Evolutionary conservation across 2,888 invertebrate species (phyloP), one percentile per base, ranked within the genome.

Genomic region (Saturnia japonica): DNA sequence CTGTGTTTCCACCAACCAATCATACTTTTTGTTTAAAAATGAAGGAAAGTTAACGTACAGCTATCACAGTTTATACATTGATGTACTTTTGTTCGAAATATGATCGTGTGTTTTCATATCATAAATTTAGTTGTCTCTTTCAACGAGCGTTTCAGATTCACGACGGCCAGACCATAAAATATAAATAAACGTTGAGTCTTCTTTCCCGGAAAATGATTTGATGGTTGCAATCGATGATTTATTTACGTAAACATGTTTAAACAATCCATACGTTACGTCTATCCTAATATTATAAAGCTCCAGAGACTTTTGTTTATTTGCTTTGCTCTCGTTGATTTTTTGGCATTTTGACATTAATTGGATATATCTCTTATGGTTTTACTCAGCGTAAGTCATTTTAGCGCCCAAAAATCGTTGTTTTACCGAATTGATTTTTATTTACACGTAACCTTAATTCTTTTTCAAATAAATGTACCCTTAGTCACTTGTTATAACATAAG

Each of bases 151-250:
- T 84, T 80, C 84, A 78, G 80, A 85, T 87, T 85, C 82, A 87
- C 84, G 78, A 72, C 78, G 78, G 74, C 71, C 72, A 77, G 79
- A 78, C 79, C 79, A 80, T 83, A 80, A 82, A 83, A 81, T 78
- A 80, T 83, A 80, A 85, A 84, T 83, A 82, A 85, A 82, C 80
- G 80, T 82, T 81, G 82, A 81, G 81, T 80, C 79, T 81, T 79
- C 78, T 78, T 66, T 66, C 40, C 66, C 19, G 66, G 57, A 57
- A 57, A 25, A 57, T 57, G 1, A 57, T 57, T 25, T 25, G 57
- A 57, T 25, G 25, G 57, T 25, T 22, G 57, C 25, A 25, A 25
- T 57, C 57, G 57, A 25, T 22, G 25, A 25, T 25, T 25, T 57
- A 57, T 57, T 57, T 57, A 57, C 57, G 25, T 57, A 51, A 51